Evolutionary conservation across 1,140 invertebrate species (phyloP).

Genomic region (Sitophilus oryzae): DNA sequence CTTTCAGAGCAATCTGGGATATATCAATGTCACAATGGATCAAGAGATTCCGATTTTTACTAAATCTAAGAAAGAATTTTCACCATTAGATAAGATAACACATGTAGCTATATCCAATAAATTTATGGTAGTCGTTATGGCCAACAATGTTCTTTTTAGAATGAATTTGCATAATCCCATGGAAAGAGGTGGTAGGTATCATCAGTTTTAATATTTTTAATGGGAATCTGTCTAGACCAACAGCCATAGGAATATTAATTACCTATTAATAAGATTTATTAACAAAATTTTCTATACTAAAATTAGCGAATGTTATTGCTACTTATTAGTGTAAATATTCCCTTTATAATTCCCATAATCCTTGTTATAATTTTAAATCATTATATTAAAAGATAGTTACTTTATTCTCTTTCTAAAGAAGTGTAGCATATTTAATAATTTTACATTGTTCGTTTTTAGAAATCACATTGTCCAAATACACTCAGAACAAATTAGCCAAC

Average conservation of each 20-base stretch:
- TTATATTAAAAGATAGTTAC: too few relatives aligned
- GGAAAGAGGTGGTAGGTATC: conserved; percentile 62
- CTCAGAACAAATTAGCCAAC: conserved; percentile 59
- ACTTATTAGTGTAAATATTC: too few relatives aligned
- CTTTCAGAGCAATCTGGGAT: conserved; percentile 51
- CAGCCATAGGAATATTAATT: too few relatives aligned
- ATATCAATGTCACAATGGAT: conserved; percentile 62
- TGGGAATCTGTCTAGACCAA: too few relatives aligned
- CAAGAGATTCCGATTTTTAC: conserved; percentile 71
- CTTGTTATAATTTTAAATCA: too few relatives aligned
- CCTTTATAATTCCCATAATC: too few relatives aligned
- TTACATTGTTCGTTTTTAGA: conserved; percentile 44
- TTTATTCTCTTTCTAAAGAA: too few relatives aligned
- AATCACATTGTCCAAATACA: conserved; percentile 55
- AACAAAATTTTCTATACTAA: too few relatives aligned
- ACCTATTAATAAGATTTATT: too few relatives aligned
- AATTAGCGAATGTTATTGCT: too few relatives aligned
- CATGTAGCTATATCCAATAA: conserved; percentile 78
- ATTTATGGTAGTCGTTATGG: conserved; percentile 76
- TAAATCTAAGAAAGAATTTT: conserved; percentile 71
- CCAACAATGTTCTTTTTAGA: conserved; percentile 71
- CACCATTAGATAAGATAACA: conserved; percentile 67
- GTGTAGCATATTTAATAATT: neutral
- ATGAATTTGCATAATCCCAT: conserved; percentile 77
- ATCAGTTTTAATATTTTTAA: neutral